Percentiles rank a stretch among this genome's conserved stretches.
Evolutionary conservation across 1,140 invertebrate species (phyloP).

Genomic region (Globodera ellingtonae): DNA sequence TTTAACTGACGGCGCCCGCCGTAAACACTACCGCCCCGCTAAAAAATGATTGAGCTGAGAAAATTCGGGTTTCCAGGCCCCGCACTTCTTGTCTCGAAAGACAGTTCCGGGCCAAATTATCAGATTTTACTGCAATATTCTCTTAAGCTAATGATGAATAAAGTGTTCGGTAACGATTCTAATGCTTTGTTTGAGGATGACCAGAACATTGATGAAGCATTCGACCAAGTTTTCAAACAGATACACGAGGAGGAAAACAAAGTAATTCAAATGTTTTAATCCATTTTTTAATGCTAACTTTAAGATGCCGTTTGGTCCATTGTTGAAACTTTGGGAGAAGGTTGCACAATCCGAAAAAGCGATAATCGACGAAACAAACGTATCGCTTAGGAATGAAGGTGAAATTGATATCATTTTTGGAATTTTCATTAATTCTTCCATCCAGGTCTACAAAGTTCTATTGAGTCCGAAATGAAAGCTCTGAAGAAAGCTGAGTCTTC

Average conservation of each 20-base stretch:
- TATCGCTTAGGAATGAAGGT: not conserved
- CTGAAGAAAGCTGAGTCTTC: not conserved
- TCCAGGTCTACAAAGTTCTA: not conserved
- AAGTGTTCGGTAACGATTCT: not conserved
- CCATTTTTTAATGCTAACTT: not conserved
- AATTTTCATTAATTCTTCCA: not conserved
- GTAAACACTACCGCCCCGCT: no score
- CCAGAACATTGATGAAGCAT: not conserved
- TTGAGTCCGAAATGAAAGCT: not conserved
- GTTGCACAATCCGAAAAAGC: not conserved
- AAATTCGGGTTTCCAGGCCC: no score
- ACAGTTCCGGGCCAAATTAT: no score
- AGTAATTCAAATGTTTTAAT: not conserved
- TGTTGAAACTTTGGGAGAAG: not conserved
- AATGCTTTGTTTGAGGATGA: not conserved
- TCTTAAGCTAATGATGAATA: not conserved
- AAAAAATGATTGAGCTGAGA: no score
- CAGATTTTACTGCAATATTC: not conserved
- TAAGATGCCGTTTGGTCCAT: not conserved
- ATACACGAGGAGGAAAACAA: not conserved
- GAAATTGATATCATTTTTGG: not conserved
- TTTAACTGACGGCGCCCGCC: no score
- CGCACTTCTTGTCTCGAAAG: no score
- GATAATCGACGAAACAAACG: not conserved
- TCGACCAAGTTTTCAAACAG: slow-evolving; percentile 1